Conservation (phyloP, 2,113 vertebrate genomes). For the Crotalus horridus region DNA sequence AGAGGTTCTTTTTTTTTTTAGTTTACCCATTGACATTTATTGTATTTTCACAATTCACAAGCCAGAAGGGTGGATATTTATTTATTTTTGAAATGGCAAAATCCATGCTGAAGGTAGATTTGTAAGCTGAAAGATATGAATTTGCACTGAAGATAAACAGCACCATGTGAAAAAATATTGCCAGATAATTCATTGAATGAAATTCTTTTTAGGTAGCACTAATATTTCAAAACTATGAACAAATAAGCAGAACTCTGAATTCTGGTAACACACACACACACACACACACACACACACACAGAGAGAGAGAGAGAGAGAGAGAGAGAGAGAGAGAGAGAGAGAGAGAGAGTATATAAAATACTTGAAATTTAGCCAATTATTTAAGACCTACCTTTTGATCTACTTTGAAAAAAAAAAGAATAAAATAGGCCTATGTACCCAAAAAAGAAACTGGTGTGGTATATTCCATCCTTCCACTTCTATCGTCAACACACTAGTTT, state of each 20-base stretch:
- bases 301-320: too few relatives aligned
- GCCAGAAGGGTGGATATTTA: conserved; percentile 25
- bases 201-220: not conserved
- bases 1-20: conserved; percentile 29
- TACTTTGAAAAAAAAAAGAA: not conserved
- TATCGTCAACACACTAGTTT: not conserved
- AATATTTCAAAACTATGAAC: not conserved
- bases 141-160: not conserved
- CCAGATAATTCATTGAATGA: not conserved
- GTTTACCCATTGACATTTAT: conserved; percentile 30
- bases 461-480: not conserved
- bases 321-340: too few relatives aligned
- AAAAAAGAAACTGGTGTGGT: not conserved
- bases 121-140: not conserved
- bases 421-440: not conserved
- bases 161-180: not conserved
- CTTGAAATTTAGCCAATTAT: not conserved
- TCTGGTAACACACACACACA: not conserved
- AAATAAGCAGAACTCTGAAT: not conserved
- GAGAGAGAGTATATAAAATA: not conserved
- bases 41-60: conserved; percentile 53
- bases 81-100: not conserved
- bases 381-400: not conserved
- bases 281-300: too few relatives aligned
- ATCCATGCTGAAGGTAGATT: not conserved